Percentiles rank a stretch among this genome's conserved stretches.
Evolutionary conservation across 2,113 vertebrate species (phyloP).

Genomic region (Seriola dumerili): DNA sequence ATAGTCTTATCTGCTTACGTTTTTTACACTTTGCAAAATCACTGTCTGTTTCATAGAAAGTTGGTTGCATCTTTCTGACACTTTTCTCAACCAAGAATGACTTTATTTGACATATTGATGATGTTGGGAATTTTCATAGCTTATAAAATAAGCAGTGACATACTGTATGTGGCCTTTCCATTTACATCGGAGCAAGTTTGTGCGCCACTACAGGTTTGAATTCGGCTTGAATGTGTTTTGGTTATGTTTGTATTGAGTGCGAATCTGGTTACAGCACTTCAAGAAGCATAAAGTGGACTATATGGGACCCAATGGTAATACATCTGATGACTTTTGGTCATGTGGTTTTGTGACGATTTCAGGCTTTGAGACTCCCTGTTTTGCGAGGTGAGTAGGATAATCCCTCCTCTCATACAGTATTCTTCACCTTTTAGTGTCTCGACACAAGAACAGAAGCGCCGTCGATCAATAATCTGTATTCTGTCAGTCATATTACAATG

Average conservation of each 20-base stretch:
- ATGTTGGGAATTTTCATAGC: not conserved
- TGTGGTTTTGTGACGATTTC: not conserved
- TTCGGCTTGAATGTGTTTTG: not conserved
- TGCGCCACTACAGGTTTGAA: not conserved
- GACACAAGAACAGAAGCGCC: not conserved
- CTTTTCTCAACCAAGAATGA: not conserved
- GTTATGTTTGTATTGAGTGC: not conserved
- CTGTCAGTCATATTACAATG: not conserved
- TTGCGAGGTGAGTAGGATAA: not conserved
- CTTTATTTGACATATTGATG: not conserved
- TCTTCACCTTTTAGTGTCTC: not conserved
- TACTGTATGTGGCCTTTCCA: constrained; percentile 6
- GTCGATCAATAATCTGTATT: not conserved
- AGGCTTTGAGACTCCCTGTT: not conserved
- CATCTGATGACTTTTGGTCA: too few species aligned
- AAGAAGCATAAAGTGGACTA: not conserved
- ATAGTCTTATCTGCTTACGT: not conserved
- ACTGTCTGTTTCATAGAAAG: not conserved
- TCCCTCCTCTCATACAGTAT: too few species aligned
- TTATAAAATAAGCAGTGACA: not conserved
- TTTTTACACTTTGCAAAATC: constrained; percentile 2
- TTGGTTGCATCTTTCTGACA: not conserved
- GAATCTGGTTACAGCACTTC: not conserved
- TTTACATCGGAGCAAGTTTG: not conserved
- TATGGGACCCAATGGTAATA: not conserved